Evolutionary conservation across 2,113 vertebrate genomes (phyloP), one percentile per base, ranked within the genome.

Genomic region (Gobius niger): DNA sequence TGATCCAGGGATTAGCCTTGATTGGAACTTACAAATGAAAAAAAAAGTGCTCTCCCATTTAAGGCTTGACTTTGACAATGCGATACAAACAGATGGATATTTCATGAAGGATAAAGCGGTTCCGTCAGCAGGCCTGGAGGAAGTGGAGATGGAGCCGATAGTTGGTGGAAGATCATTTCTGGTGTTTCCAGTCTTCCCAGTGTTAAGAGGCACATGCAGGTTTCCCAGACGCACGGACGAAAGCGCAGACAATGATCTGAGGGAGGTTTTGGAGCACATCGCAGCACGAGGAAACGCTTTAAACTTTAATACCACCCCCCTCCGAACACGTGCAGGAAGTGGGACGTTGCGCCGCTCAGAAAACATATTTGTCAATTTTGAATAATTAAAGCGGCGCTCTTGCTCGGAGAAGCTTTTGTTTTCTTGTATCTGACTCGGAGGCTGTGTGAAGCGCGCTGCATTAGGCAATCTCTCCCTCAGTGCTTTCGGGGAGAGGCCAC

Each of bases 301-400:
- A 76, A 79, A 81, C 47, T 67, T 83, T 76, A 68, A 82, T 63
- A 44, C 19, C 56, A 7, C 59, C 68, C 75, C 72, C 66, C 72
- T 79, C 70, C 50, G 67, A 67, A 77, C 77, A 56, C 57, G 19
- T 47, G 54, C 40, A 42, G 67, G 54, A 73, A 70, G 63, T 56
- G 4, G 64, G 14, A 61, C 67, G 3, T 50, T 14, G 70, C 54
- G 47, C 69, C 72, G 42, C 68, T 66, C 66, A 73, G 56, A 84
- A 54, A 44, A 71, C 70, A 42, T 76, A 82, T 85, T 86, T 87
- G 80, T 84, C 64, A 74, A 78, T 80, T 86, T 54, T 87, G 49
- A 87, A 89, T 88, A 82, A 87, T 84, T 86, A 80, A 87, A 78
- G 64, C 53, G 44, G n/a, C 47, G 5, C 10, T 75, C 72, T 75